Evolutionary conservation across 1,140 invertebrate genomes (phyloP), one percentile per base, ranked within the genome.

Genomic region (Campodea augens): DNA sequence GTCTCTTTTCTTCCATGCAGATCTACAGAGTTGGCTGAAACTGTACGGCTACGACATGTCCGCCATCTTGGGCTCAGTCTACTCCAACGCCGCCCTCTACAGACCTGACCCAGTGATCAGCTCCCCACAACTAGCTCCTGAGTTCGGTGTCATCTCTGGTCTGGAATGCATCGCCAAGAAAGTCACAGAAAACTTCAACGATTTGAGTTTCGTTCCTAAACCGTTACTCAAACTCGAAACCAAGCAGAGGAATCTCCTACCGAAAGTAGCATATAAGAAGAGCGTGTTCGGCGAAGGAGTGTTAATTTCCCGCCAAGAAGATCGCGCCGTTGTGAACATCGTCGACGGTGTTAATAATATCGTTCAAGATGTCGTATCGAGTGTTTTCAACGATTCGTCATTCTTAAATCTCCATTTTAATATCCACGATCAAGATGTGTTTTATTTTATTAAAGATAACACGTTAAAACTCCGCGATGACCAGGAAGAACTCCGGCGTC

Each of bases 361-460:
- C 1, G 78, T 90, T 0, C 84, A 87, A 59, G 86, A 91, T 56
- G 83, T 93, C 1, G 83, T 92, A 0, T 87, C 83, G 1, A 87
- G 87, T 0, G 84, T 95, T 5, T 84, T 96, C 55, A 95, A 96
- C 59, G 85, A 85, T 54, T 91, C 89, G 0, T 80, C 79, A 57
- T 83, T 92, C 65, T 60, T 95, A n/a, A 84, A 91, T 48, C 64
- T 93, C 0, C 82, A 88, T 61, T 89, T 91, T 54, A 88, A 79
- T 50, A 86, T 89, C 29, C 84, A 90, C 54, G 85, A 86, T 61
- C 73, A 89, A 65, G 89, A 93, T 54, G 79, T 89, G 0, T 91
- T 93, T 64, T 93, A 93, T 57, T 92, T 96, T 62, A 83, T 95
- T 1, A 95, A 95, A 60, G 82, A 88, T 52, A 89, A 87, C 55